phyloP scores from a whole-genome alignment of 2,888 invertebrate genomes.

The Phaonia tiefii region DNA sequence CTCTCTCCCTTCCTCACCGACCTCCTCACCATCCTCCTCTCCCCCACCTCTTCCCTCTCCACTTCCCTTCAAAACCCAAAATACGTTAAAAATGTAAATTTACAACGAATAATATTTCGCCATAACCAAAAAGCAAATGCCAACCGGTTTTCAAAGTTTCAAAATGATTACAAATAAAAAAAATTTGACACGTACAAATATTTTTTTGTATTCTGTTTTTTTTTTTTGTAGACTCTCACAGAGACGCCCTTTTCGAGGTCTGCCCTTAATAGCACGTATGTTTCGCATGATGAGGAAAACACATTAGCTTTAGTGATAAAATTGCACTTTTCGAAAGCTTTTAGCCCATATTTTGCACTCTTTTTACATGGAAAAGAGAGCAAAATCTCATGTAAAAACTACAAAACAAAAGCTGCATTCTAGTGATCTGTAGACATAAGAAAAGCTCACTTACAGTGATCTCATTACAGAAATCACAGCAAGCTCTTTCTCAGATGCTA shows the following conservation, averaged over 20 bases:
- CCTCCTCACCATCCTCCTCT: conserved; percentile 38
- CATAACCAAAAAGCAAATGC: conserved; percentile 32
- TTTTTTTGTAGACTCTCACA: not conserved
- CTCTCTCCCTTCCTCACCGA: conserved; percentile 45
- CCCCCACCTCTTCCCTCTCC: not conserved
- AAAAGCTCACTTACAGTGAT: no score
- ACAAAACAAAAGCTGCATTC: no score
- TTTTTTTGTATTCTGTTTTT: conserved; percentile 20
- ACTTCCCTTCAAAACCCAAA: conserved; percentile 41
- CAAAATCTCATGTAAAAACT: no score
- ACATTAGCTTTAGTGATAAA: conserved; percentile 61
- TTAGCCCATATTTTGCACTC: conserved; percentile 12
- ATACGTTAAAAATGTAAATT: conserved; percentile 48
- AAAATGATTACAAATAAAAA: conserved; percentile 15
- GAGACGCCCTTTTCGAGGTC: conserved; percentile 53
- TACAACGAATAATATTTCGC: conserved; percentile 60
- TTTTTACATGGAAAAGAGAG: not conserved
- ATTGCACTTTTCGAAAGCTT: conserved; percentile 35
- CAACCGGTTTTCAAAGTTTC: conserved; percentile 52
- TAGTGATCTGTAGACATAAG: no score
- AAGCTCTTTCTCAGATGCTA: no score
- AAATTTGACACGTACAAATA: conserved; percentile 55
- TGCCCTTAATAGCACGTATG: conserved; percentile 13
- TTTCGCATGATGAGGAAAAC: conserved; percentile 47
- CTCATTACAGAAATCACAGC: no score